phyloP scores from a whole-genome alignment of 2,113 vertebrate species.

The Thamnophis sirtalis region DNA sequence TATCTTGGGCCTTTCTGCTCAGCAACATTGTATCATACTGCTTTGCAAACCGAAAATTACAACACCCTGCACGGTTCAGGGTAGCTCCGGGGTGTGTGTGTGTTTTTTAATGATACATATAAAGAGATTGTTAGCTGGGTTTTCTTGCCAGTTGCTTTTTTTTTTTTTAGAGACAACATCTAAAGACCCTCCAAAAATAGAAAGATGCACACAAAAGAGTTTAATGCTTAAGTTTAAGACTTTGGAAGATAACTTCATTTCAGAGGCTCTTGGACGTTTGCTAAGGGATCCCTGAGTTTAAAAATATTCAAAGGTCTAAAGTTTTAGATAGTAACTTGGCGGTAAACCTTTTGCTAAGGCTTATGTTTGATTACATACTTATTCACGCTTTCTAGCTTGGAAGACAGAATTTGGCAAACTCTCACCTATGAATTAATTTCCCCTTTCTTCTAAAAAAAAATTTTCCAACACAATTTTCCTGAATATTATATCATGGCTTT shows the following conservation, averaged over 20 bases:
- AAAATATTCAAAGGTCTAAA: neutral
- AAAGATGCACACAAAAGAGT: conserved; percentile 43
- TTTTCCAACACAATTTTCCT: neutral
- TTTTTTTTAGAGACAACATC: conserved; percentile 28
- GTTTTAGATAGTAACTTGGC: neutral
- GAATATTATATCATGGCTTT: neutral
- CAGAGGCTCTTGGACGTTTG: neutral
- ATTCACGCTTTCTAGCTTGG: no score
- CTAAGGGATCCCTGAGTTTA: neutral
- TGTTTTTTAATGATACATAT: conserved; percentile 26
- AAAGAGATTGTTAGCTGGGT: neutral
- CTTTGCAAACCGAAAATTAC: conserved; percentile 75
- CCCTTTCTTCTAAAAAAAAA: neutral
- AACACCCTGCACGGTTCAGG: conserved; percentile 61
- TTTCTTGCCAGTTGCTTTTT: conserved; percentile 28
- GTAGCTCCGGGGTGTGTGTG: conserved; percentile 36
- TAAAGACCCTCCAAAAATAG: conserved; percentile 48
- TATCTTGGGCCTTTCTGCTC: conserved; percentile 77
- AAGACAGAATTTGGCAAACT: neutral
- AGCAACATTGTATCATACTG: conserved; percentile 81
- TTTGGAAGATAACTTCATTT: neutral
- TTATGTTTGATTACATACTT: neutral
- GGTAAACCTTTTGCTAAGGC: neutral
- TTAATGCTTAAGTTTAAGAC: rapidly evolving
- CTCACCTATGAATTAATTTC: neutral